phyloP scores from a whole-genome alignment of 2,888 invertebrate species.

The Agrilus biguttatus region DNA sequence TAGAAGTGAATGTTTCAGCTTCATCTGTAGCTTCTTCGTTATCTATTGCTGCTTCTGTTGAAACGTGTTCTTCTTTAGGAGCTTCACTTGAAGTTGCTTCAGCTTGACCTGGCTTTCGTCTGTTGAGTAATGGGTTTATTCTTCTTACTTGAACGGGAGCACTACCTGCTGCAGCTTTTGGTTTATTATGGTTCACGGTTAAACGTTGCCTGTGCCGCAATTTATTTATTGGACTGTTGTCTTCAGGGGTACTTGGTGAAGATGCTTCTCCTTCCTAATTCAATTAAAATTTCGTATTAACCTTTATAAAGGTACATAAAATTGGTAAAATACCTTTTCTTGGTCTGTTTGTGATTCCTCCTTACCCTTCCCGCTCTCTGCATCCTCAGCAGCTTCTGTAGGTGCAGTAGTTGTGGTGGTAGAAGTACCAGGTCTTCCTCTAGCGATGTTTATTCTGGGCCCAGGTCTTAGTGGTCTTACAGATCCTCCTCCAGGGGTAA shows the following conservation, averaged over 20 bases:
- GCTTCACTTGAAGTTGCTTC: constrained; percentile 14
- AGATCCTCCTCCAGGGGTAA: constrained; percentile 21
- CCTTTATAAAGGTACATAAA: too few species aligned
- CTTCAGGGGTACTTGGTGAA: constrained; percentile 17
- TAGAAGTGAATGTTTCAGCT: constrained; percentile 15
- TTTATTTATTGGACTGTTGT: constrained; percentile 27
- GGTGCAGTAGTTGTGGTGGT: constrained; percentile 34
- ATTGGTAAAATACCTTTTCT: constrained; percentile 18
- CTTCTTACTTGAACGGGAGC: constrained; percentile 39
- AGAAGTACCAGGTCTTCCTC: constrained; percentile 32
- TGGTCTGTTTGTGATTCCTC: constrained; percentile 33
- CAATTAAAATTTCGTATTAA: neutral
- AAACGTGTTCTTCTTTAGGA: constrained; percentile 9
- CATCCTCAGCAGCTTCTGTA: constrained; percentile 28
- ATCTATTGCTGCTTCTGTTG: constrained; percentile 12
- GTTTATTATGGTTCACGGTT: constrained; percentile 31
- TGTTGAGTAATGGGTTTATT: constrained; percentile 39
- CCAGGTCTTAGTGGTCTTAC: constrained; percentile 51
- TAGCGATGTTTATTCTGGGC: constrained; percentile 45
- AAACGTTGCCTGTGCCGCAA: constrained; percentile 33
- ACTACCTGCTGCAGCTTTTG: constrained; percentile 33
- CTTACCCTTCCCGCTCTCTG: constrained; percentile 28
- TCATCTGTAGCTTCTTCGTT: constrained; percentile 16
- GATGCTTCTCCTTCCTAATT: constrained; percentile 17
- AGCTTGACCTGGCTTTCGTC: constrained; percentile 31